Conservation (phyloP, 2,113 vertebrate genomes). For the Hypocryptadius cinnamomeus region DNA sequence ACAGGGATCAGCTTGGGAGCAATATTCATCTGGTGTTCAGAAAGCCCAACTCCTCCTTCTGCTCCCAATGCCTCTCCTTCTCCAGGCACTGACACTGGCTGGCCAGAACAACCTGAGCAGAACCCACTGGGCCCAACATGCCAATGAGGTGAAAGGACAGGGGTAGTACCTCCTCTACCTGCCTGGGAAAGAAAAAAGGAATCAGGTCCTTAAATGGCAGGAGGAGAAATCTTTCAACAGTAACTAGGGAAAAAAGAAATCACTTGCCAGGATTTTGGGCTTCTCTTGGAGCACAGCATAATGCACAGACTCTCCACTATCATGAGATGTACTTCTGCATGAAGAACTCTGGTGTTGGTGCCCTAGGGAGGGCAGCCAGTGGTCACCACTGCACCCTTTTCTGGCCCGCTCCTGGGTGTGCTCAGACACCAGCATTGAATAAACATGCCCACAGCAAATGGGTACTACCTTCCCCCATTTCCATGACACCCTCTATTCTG, state of each 20-base stretch:
- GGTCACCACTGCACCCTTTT: not conserved
- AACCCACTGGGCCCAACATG: not conserved
- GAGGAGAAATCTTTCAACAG: not conserved
- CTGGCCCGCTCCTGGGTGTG: not conserved
- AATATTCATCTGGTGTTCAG: not conserved
- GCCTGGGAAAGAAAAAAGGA: not conserved
- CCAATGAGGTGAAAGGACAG: not conserved
- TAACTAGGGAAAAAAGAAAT: not conserved
- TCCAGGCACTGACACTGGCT: not conserved
- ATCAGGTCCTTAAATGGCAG: not conserved
- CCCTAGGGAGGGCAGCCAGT: not conserved
- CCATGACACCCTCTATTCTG: not conserved
- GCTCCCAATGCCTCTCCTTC: not conserved
- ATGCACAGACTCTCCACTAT: not conserved
- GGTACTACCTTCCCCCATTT: not conserved
- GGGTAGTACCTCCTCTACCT: not conserved
- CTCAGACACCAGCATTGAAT: not conserved
- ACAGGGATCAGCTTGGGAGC: not conserved
- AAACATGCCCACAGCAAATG: not conserved
- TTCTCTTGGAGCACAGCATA: not conserved
- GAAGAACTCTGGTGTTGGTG: not conserved
- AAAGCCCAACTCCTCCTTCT: not conserved
- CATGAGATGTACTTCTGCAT: not conserved
- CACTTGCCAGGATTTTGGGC: not conserved
- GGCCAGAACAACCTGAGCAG: not conserved